Base-by-base conservation (phyloP, 2,113 vertebrate species). In the Budorcas taxicolor region DNA sequence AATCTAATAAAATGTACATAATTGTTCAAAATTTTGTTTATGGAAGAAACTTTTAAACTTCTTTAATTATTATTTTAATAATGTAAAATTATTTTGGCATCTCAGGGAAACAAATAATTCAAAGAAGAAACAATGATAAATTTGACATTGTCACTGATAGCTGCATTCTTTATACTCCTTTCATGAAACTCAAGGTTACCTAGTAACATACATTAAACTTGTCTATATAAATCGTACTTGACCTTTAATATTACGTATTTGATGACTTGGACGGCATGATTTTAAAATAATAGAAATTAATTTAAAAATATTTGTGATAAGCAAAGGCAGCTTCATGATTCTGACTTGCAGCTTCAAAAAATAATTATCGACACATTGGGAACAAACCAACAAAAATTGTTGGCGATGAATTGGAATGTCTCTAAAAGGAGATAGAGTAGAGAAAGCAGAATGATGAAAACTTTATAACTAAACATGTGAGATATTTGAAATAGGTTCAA, bases 241-340 rank as follows among this genome's bases (percentile, higher is more conserved):
- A 83, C 0, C 3, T 78, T 60, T 88, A 13, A 1, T 33, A 10
- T 57, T 71, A 19, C 4, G 36, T 33, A 2, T 64, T 81, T 93
- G 64, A 60, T 85, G 4, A 82, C 71, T 0, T 0, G 2, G 2
- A 40, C 47, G 2, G 6, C 57, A 58, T 52, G 4, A 0, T 53
- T 93, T 84, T n/a, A 71, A 86, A 90, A 55, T 52, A 47, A 27
- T 25, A 17, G 0, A 76, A 93, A 50, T 83, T 62, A 53, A 7
- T 58, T 67, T 62, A 25, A 40, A 82, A 40, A 90, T 11, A 3
- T 15, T 74, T 29, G 2, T 29, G 82, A 25, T 53, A 83, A 7
- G 16, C 8, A 64, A 93, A 84, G 7, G 2, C 9, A 45, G 81
- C 5, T 50, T 1, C 7, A 57, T 40, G 29, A 91, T 81, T 74